Evolutionary conservation across 2,113 vertebrate genomes (phyloP), one percentile per base, ranked within the genome.

Genomic region (Lates calcarifer): DNA sequence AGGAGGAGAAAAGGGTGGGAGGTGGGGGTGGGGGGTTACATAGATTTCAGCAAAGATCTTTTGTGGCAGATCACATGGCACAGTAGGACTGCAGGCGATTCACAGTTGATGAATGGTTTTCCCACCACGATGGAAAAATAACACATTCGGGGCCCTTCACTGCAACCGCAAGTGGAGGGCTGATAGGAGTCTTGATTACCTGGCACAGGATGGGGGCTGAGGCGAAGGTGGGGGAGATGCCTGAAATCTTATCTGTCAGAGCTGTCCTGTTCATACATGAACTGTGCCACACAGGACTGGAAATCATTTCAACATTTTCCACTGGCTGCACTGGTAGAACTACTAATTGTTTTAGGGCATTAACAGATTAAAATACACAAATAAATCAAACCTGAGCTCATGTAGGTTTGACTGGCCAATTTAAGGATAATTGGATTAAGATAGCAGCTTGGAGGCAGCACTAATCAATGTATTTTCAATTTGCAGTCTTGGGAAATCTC

Each of bases 171-270:
- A 24, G 66, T n/a, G 28, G 6, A n/a, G 17, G 43, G 14, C 49
- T 60, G 84, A 91, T 90, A 77, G 60, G 56, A 84, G 41, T 39
- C 35, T 10, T 6, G 90, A 92, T 92, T 83, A 74, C 51, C 39
- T 24, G 62, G 31, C 8, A 29, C 47, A 29, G 39, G 71, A 86
- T 87, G 79, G 57, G 79, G 90, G 77, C 15, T 0, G 3, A 41
- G 39, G 62, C 13, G 12, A 2, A 8, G 6, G 7, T 45, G 8
- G 37, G 33, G 56, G 20, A 62, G 35, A 24, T 20, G 72, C 31
- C 24, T 68, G 2, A 11, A 53, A 79, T 83, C 41, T 77, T 88
- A 91, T 89, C 83, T 18, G 9, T 39, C 31, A 0, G 24, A 74
- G 17, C 14, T 20, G 26, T 51, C 71, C 51, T 80, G 78, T 86